Conservation (phyloP, 2,888 invertebrate genomes). For the Chironomus riparius region DNA sequence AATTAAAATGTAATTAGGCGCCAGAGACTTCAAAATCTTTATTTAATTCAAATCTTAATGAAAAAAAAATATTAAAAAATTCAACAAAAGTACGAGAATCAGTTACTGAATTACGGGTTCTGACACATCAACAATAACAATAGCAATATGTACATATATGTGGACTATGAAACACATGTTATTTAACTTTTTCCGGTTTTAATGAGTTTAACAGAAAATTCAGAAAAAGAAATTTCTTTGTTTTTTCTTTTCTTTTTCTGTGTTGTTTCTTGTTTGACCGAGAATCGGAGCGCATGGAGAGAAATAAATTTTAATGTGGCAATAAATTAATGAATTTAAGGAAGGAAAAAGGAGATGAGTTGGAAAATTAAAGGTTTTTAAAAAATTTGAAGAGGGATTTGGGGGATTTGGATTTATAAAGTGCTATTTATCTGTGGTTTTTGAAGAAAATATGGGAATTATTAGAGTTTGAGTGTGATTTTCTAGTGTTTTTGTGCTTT, state of each 20-base stretch:
- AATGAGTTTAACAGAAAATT: slow-evolving; percentile 2
- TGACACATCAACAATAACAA: not conserved
- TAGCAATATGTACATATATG: not conserved
- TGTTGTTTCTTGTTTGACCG: not conserved
- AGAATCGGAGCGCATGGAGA: too few species aligned
- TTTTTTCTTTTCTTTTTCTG: not conserved
- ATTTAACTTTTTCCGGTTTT: slow-evolving; percentile 21
- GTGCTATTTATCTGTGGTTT: too few species aligned
- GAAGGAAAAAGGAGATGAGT: not conserved
- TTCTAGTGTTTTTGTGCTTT: too few species aligned
- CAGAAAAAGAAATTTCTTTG: slow-evolving; percentile 6
- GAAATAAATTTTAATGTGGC: too few species aligned
- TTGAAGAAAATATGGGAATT: too few species aligned
- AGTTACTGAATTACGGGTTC: not conserved
- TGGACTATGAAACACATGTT: slow-evolving; percentile 11
- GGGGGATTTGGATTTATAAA: too few species aligned
- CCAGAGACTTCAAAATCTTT: not conserved
- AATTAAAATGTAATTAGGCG: not conserved
- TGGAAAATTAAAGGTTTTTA: not conserved
- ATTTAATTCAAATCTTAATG: too few species aligned
- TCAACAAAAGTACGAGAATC: too few species aligned
- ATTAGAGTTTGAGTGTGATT: too few species aligned
- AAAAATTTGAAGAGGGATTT: not conserved
- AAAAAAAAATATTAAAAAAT: too few species aligned
- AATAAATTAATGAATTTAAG: too few species aligned